Evolutionary conservation across 1,140 invertebrate genomes (phyloP).

Genomic region (Caenorhabditis remanei): DNA sequence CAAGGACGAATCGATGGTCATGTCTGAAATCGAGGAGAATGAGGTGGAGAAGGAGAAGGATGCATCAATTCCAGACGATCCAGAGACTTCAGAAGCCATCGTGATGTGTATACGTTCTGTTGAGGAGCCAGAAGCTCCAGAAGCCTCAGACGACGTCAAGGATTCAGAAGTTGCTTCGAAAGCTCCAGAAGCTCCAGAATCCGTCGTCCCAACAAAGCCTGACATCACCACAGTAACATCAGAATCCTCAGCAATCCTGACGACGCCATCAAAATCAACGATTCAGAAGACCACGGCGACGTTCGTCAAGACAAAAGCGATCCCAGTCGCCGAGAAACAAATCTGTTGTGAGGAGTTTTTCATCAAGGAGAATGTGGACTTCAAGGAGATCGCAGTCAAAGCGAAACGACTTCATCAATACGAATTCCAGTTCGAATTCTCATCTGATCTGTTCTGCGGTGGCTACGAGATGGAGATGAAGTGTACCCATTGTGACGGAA

Average conservation of each 20-base stretch:
- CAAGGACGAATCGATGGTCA: too few relatives aligned
- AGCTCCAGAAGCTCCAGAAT: not conserved
- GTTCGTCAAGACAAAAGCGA: not conserved
- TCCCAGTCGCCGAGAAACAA: not conserved
- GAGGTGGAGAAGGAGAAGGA: too few relatives aligned
- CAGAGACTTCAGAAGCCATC: not conserved
- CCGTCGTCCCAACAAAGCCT: too few relatives aligned
- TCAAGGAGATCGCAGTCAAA: not conserved
- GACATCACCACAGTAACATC: too few relatives aligned
- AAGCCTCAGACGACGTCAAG: too few relatives aligned
- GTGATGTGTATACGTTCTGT: too few relatives aligned
- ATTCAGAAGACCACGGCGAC: not conserved
- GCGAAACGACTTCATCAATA: not conserved
- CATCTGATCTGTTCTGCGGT: not conserved
- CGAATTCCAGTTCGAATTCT: not conserved
- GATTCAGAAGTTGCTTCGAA: not conserved
- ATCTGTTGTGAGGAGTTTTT: slow-evolving; percentile 28
- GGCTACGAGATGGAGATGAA: slow-evolving; percentile 32
- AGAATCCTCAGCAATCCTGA: too few relatives aligned
- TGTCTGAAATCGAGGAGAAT: too few relatives aligned
- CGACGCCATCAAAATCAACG: not conserved
- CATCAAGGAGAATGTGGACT: not conserved
- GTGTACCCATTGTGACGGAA: slow-evolving; percentile 58
- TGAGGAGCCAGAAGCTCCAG: not conserved
- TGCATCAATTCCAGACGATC: not conserved